Percentiles rank a stretch among this genome's conserved stretches.
Conservation (phyloP, 2,888 invertebrate species). For the Noctua pronuba region DNA sequence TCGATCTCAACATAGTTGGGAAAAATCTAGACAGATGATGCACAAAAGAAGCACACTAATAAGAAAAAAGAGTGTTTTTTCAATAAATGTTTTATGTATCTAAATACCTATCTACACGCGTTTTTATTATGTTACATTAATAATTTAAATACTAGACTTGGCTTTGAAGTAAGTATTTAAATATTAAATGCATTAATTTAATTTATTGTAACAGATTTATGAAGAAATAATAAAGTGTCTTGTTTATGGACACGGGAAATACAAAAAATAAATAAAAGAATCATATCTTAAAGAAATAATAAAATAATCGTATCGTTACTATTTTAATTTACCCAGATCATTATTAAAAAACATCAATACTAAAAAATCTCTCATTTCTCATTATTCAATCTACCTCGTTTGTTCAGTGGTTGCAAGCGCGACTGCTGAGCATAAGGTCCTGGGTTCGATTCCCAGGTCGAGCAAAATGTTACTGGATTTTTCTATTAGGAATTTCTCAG, state of each 20-base stretch:
- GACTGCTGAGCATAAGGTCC: neutral
- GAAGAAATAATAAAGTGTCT: conserved; percentile 24
- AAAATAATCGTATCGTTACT: neutral
- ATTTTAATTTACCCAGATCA: neutral
- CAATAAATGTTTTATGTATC: neutral
- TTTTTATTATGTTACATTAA: conserved; percentile 18
- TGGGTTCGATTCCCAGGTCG: neutral
- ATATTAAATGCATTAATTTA: conserved; percentile 29
- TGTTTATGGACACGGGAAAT: neutral
- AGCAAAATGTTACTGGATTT: neutral
- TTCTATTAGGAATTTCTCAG: neutral
- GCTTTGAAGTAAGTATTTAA: conserved; percentile 13
- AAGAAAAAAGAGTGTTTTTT: neutral
- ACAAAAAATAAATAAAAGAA: neutral
- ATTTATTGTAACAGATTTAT: conserved; percentile 17
- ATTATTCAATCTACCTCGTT: neutral
- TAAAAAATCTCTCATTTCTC: neutral
- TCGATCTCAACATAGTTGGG: neutral
- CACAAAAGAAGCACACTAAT: neutral
- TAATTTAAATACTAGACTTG: conserved; percentile 32
- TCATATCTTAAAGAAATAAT: too few relatives aligned
- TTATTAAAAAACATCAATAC: neutral
- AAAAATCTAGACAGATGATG: neutral
- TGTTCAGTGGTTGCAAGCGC: neutral
- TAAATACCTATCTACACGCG: neutral